Evolutionary conservation across 2,888 invertebrate species (phyloP), one percentile per base, ranked within the genome.

Genomic region (Artemia sinica): DNA sequence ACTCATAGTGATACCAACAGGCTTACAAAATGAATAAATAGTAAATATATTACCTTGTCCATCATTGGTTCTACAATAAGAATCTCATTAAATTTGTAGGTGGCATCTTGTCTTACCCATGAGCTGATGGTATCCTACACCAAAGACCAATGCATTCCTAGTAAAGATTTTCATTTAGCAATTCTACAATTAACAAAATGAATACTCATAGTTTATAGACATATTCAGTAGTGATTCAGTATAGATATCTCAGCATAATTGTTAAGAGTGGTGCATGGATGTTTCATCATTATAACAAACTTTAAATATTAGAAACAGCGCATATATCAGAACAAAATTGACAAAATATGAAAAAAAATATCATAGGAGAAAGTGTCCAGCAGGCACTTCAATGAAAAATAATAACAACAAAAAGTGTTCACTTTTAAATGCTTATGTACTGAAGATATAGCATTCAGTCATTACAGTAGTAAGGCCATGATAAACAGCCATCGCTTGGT

Each of bases 71-170:
- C 96, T 72, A 97, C 83, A 72, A 92, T 81, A 77, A 95, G 91
- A 41, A 95, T 88, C 83, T 98, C 98, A 77, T 84, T 98, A 80
- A 94, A 98, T 84, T 98, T 98, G 83, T 93, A 97, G 1, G 95
- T 94, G 69, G 97, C 92, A 79, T 99, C 98, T 78, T 98, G 93
- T 58, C 91, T 95, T 66, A 99, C 94, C 98, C 98, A 99, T 0
- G 96, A 97, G 83, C 92, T 97, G 66, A 99, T 81, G 12, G 99
- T 95, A 75, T 92, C 74, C 93, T 93, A 76, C 94, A 90, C 74
- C 91, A 86, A 74, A 95, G 88, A 72, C 98, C 98, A 77, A 95
- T 94, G 79, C 97, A 91, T 79, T 96, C 96, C 95, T 96, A 77
- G 50, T 80, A 80, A 52, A 72, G 73, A 71, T 73, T 74, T 74